Percentiles rank a stretch among this genome's conserved stretches.
Conservation (phyloP, 2,113 vertebrate species). For the Polypterus bichir region DNA sequence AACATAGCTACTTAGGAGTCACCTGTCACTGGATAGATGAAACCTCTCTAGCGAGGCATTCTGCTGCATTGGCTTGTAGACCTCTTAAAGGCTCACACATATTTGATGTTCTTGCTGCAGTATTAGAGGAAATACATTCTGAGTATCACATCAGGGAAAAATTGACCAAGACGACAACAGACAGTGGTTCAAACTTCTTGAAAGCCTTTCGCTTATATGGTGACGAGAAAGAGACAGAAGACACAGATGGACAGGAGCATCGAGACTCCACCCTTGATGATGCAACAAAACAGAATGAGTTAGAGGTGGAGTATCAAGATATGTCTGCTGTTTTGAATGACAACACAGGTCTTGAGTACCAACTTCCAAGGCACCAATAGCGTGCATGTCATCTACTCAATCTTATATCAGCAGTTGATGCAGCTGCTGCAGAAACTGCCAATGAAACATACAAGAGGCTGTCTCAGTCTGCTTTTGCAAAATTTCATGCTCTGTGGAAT, state of each 20-base stretch:
- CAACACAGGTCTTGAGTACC: slow-evolving; percentile 11
- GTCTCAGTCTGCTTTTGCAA: slow-evolving; percentile 14
- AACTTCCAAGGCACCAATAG: slow-evolving; percentile 12
- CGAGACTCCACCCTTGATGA: slow-evolving; percentile 6
- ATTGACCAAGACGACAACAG: slow-evolving; percentile 10
- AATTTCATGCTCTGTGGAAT: slow-evolving; percentile 11
- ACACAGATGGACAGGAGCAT: slow-evolving; percentile 2
- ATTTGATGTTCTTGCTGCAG: slow-evolving; percentile 14
- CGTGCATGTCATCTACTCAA: slow-evolving; percentile 18
- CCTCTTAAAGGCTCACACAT: slow-evolving; percentile 10
- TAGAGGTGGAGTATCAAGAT: slow-evolving; percentile 12
- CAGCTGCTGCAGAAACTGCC: slow-evolving; percentile 2
- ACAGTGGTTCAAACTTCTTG: slow-evolving; percentile 12
- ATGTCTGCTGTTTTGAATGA: slow-evolving; percentile 3
- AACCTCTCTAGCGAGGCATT: slow-evolving; percentile 8
- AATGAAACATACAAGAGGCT: slow-evolving; percentile 13
- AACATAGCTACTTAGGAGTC: slow-evolving; percentile 15
- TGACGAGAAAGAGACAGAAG: not conserved
- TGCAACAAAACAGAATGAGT: not conserved
- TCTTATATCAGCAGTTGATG: slow-evolving; percentile 14
- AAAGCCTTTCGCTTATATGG: slow-evolving; percentile 15
- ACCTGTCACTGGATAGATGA: not conserved
- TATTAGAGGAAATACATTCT: slow-evolving; percentile 16
- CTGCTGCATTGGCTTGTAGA: slow-evolving; percentile 17
- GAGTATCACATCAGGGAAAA: slow-evolving; percentile 18